Base-by-base conservation (phyloP, 2,797 vertebrate genomes). In the Diglossa cyanea region DNA sequence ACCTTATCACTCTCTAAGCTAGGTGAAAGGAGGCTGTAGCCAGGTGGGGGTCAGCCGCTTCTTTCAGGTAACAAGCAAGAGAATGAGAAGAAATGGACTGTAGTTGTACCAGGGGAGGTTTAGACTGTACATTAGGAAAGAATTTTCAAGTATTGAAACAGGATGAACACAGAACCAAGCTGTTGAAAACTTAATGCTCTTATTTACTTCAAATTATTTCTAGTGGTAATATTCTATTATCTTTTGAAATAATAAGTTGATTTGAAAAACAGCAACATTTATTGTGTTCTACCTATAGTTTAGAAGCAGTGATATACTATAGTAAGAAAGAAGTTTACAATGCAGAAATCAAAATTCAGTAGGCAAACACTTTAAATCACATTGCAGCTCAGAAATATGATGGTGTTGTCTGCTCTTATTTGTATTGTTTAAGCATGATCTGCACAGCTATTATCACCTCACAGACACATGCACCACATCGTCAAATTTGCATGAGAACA, bases 401-500 rank as follows among this genome's bases (percentile, higher is more conserved):
- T 23, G 13, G 23, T 19, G 17, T 70, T 2, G 0, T 89, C 86
- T 85, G 44, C 23, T 79, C 47, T 90, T 96, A 48, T 79, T 93
- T 92, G 78, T 90, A n/a, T 77, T 83, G 82, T 89, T 87, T 71
- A 67, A 77, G n/a, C 1, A 0, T 74, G 63, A 89, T 82, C 57
- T 87, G 63, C 88, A 79, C 50, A 40, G 68, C 75, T 92, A 93
- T 90, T 95, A 85, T 89, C 78, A 93, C 57, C 73, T 89, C 81
- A 18, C 72, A 77, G 65, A 87, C 70, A 72, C 61, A 14, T n/a
- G 14, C 68, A 44, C 53, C 21, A 55, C 90, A 45, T 55, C 5
- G 71, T 71, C 78, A 80, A 97, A 93, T 96, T 96, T 97, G 92
- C 84, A 95, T 96, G 67, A 94, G 97, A 98, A 97, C 95, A 98